Conservation (phyloP, 2,797 vertebrate species). For the Anguilla obscura region DNA sequence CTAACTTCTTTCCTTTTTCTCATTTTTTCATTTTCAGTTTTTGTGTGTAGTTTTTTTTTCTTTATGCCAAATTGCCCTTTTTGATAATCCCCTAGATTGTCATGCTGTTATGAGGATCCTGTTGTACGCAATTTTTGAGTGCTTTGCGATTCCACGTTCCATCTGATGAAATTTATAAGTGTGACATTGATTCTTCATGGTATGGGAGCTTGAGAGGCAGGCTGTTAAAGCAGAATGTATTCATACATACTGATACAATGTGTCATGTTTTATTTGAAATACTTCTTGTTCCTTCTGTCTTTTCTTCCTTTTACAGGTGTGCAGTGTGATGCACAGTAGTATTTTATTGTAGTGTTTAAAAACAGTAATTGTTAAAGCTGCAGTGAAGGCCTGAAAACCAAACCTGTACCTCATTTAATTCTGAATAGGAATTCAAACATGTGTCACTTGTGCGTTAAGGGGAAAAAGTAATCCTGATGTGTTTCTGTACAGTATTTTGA, state of each 20-base stretch:
- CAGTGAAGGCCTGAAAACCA: slow-evolving; percentile 38
- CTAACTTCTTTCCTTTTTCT: slow-evolving; percentile 35
- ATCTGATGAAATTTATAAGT: background rate
- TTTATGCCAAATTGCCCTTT: background rate
- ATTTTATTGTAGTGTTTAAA: slow-evolving; percentile 18
- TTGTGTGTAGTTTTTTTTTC: slow-evolving; percentile 17
- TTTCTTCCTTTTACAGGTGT: slow-evolving; percentile 27
- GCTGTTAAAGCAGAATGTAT: background rate
- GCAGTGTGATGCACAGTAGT: slow-evolving; percentile 9
- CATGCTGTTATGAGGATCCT: background rate
- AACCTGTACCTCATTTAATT: slow-evolving; percentile 39
- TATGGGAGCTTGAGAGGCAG: background rate
- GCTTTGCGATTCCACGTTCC: slow-evolving; percentile 7
- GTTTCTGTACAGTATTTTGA: slow-evolving; percentile 32
- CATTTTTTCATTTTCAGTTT: slow-evolving; percentile 35
- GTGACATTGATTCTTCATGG: background rate
- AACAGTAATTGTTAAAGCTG: slow-evolving; percentile 47
- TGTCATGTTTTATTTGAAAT: background rate
- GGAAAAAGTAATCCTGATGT: slow-evolving; percentile 37
- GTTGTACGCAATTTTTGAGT: background rate
- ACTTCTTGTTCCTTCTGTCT: slow-evolving; percentile 34
- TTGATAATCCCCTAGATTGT: background rate
- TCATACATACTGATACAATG: background rate
- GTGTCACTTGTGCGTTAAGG: slow-evolving; percentile 47
- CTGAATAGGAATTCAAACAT: slow-evolving; percentile 48